Conservation (phyloP, 2,888 invertebrate genomes). For the Harpagoxenus sublaevis region DNA sequence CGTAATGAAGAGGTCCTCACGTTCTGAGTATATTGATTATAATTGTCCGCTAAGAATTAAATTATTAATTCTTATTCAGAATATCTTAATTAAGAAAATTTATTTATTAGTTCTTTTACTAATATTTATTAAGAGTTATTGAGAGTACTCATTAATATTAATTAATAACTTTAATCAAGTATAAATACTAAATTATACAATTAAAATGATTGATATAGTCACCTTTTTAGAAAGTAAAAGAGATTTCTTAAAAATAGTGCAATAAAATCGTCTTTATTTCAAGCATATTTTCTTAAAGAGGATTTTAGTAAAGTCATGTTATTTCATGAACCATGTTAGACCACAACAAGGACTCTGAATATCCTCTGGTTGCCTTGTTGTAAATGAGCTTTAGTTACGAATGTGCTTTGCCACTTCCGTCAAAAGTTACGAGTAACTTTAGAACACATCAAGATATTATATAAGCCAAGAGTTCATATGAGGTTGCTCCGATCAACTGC, state of each 20-base stretch:
- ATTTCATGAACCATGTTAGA: not conserved
- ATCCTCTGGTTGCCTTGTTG: not conserved
- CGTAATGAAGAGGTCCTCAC: not conserved
- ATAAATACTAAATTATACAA: not conserved
- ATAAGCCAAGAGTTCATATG: not conserved
- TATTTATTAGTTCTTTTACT: not conserved
- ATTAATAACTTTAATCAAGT: not conserved
- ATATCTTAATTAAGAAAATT: not conserved
- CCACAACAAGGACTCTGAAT: not conserved
- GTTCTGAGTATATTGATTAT: not conserved
- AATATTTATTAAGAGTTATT: not conserved
- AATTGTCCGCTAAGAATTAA: not conserved
- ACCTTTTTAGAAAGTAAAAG: not conserved
- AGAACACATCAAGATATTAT: not conserved
- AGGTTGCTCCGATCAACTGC: not conserved
- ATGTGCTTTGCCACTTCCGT: constrained; percentile 23
- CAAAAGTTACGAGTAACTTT: constrained; percentile 17
- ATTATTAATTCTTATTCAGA: not conserved
- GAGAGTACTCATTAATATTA: not conserved
- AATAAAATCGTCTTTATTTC: not conserved
- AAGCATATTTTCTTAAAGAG: not conserved
- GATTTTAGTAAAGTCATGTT: not conserved
- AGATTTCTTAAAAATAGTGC: not conserved
- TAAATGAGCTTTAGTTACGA: constrained; percentile 22
- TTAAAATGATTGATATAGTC: not conserved